phyloP scores from a whole-genome alignment of 2,888 invertebrate species.

The Drosophila yooni region DNA sequence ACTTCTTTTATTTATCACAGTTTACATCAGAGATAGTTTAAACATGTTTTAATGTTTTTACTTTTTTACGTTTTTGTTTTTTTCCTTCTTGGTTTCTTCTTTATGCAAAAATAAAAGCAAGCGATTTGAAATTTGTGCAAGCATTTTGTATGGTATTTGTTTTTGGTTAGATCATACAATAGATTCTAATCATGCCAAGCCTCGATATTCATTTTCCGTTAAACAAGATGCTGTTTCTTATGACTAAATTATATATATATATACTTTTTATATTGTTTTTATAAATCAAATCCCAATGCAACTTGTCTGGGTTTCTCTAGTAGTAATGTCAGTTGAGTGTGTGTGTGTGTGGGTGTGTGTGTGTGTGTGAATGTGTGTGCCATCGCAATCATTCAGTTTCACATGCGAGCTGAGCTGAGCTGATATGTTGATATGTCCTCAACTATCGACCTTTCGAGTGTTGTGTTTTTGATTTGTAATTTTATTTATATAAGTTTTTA shows the following conservation, averaged over 20 bases:
- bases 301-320: conserved; percentile 22
- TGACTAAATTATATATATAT: conserved; percentile 20
- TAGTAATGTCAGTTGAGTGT: conserved; percentile 2
- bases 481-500: conserved; percentile 16
- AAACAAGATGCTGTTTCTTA: conserved; percentile 43
- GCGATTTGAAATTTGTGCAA: conserved; percentile 80
- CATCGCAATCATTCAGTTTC: conserved; percentile 16
- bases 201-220: conserved; percentile 22
- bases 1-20: conserved; percentile 84
- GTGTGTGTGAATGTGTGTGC: conserved; percentile 4
- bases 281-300: conserved; percentile 32
- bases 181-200: conserved; percentile 21
- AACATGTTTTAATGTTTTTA: conserved; percentile 55
- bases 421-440: conserved; percentile 49
- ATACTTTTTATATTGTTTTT: neutral
- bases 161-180: conserved; percentile 48
- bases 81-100: conserved; percentile 13
- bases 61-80: conserved; percentile 25
- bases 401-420: conserved; percentile 27
- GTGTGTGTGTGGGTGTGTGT: conserved; percentile 6
- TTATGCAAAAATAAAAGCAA: conserved; percentile 71
- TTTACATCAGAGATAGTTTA: conserved; percentile 83
- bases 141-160: conserved; percentile 44
- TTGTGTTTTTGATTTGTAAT: neutral
- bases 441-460: conserved; percentile 40